Conservation (phyloP, 1,140 invertebrate species). For the Lordiphosa clarofinis region DNA sequence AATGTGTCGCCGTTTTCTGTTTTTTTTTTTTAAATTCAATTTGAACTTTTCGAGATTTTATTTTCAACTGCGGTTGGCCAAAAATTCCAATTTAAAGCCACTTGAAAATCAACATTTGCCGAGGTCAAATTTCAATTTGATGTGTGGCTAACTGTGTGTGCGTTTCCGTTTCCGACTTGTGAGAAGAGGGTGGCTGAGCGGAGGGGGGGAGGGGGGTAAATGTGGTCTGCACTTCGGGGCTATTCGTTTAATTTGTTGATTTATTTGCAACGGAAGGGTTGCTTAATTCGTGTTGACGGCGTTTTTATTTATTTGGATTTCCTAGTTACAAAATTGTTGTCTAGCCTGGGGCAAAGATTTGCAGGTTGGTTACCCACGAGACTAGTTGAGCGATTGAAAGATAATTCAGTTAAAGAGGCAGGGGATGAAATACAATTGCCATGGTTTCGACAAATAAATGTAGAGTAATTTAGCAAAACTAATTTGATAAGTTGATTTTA, state of each 20-base stretch:
- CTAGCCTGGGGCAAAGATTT: constrained; percentile 8
- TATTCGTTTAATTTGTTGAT: constrained; percentile 69
- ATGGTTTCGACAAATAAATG: too few relatives aligned
- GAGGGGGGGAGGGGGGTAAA: not conserved
- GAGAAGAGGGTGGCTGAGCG: constrained; percentile 4
- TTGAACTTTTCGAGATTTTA: constrained; percentile 53
- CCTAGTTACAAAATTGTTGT: constrained; percentile 17
- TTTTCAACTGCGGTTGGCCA: constrained; percentile 44
- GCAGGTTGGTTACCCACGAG: too few relatives aligned
- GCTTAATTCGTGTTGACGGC: constrained; percentile 64
- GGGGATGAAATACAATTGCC: too few relatives aligned
- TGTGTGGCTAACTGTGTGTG: constrained; percentile 69
- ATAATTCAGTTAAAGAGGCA: too few relatives aligned
- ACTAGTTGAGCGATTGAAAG: too few relatives aligned
- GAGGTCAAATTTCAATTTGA: constrained; percentile 30
- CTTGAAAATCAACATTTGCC: constrained; percentile 45
- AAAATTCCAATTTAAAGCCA: constrained; percentile 69
- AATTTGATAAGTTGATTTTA: too few relatives aligned
- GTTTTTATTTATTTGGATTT: constrained; percentile 51
- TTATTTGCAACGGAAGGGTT: constrained; percentile 76
- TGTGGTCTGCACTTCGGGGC: constrained; percentile 44
- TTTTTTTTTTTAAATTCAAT: constrained; percentile 19
- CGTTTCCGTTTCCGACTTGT: constrained; percentile 56
- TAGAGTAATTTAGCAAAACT: too few relatives aligned
- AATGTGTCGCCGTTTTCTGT: constrained; percentile 69